These are phyloP conservation scores for Strigamia transsilvanica DNA, from an alignment of 2,888 invertebrate species.

Conservation along the genomic window DNA sequence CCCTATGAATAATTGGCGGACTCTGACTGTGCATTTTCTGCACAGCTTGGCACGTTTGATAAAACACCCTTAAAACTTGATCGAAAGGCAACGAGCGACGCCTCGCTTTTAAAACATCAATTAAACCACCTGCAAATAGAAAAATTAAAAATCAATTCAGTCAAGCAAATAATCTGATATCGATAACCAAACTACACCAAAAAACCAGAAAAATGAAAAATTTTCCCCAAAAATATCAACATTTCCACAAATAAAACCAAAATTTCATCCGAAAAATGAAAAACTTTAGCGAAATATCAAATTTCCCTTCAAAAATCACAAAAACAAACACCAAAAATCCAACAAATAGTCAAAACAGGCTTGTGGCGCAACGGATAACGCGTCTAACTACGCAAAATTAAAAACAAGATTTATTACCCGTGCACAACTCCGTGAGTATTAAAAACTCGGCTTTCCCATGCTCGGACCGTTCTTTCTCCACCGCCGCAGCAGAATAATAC, in stretches of 20 bases:
- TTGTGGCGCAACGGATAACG: too few relatives aligned
- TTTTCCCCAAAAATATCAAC: too few relatives aligned
- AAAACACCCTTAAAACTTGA: conserved; percentile 83
- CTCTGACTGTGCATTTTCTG: conserved; percentile 91
- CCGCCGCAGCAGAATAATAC: conserved; percentile 83
- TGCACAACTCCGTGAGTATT: conserved; percentile 90
- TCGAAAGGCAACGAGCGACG: conserved; percentile 73
- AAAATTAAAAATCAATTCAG: conserved; percentile 32
- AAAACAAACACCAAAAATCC: too few relatives aligned
- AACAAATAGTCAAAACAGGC: too few relatives aligned
- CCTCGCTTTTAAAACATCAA: conserved; percentile 70
- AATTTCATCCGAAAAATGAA: too few relatives aligned
- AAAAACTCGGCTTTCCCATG: conserved; percentile 90
- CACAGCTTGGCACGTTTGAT: conserved; percentile 88
- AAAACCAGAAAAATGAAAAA: too few relatives aligned
- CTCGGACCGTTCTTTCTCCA: conserved; percentile 79
- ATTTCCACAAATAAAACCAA: too few relatives aligned
- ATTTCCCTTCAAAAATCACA: too few relatives aligned
- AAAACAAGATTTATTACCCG: conserved; percentile 68
- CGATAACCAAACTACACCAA: too few relatives aligned
- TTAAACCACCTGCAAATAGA: conserved; percentile 68
- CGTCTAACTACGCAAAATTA: too few relatives aligned
- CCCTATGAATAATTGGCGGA: conserved; percentile 92
- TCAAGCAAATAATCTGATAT: too few relatives aligned
- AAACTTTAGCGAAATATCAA: too few relatives aligned